Evolutionary conservation across 1,140 invertebrate genomes (phyloP).

Genomic region (Centruroides vittatus): DNA sequence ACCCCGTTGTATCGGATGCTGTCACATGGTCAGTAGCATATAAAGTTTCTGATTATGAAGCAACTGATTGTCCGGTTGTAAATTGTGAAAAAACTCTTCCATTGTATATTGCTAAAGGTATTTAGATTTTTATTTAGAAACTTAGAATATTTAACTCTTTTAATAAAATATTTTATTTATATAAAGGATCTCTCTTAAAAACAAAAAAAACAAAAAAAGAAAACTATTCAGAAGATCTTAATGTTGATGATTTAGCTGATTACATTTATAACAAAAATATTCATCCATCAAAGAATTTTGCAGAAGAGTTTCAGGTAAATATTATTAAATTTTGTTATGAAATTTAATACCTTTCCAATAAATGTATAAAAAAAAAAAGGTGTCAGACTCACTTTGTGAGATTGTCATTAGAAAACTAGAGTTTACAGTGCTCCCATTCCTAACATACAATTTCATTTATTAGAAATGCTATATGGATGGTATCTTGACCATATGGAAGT

Average conservation of each 20-base stretch:
- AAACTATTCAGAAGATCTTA: neutral
- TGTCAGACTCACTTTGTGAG: no score
- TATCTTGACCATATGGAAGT: no score
- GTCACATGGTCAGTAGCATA: conserved; percentile 12
- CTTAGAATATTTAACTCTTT: no score
- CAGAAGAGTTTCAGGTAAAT: neutral
- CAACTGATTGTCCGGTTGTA: neutral
- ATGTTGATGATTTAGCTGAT: neutral
- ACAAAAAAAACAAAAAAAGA: neutral
- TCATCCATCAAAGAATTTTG: neutral
- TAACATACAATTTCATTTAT: no score
- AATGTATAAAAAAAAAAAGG: no score
- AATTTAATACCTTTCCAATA: no score
- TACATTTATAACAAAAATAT: neutral
- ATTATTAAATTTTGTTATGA: no score
- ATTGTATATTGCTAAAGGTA: neutral
- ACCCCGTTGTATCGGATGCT: conserved; percentile 7
- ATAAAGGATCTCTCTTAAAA: no score
- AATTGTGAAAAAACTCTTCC: neutral
- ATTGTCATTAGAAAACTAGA: no score
- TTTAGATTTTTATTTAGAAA: neutral
- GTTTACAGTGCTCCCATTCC: no score
- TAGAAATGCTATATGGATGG: no score
- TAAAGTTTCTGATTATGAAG: neutral
- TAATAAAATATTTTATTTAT: no score